Conservation (phyloP, 2,113 vertebrate genomes). For the Cephalopholis sonnerati region DNA sequence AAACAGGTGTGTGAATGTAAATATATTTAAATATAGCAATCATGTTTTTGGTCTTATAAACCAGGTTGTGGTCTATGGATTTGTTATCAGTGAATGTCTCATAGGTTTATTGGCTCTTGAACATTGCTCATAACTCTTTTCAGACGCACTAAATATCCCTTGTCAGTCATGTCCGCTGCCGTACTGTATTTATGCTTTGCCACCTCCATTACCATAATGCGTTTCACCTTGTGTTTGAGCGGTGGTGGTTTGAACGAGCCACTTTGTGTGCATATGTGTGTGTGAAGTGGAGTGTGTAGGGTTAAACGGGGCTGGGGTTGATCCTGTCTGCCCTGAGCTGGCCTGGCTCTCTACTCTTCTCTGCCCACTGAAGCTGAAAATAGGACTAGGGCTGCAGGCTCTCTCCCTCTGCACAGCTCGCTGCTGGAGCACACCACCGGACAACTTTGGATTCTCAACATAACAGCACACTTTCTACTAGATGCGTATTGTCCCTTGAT, state of each 20-base stretch:
- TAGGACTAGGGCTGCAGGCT: constrained; percentile 70
- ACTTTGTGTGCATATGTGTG: not conserved
- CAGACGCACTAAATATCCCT: not conserved
- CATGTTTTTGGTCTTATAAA: too few relatives aligned
- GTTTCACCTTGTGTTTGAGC: constrained; percentile 14
- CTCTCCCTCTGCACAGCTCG: constrained; percentile 54
- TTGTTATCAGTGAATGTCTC: not conserved
- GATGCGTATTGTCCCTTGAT: not conserved
- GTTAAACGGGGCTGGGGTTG: constrained; percentile 69
- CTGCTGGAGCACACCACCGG: constrained; percentile 31
- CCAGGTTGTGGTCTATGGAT: not conserved
- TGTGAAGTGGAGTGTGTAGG: constrained; percentile 39
- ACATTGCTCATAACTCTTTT: not conserved
- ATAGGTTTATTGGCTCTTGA: not conserved
- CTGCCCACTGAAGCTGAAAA: constrained; percentile 83
- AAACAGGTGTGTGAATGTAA: too few relatives aligned
- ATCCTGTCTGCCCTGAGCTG: constrained; percentile 68
- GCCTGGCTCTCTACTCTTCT: constrained; percentile 60
- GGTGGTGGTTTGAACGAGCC: not conserved
- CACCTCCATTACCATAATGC: not conserved
- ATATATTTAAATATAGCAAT: too few relatives aligned
- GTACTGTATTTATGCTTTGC: not conserved
- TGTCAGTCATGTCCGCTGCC: not conserved
- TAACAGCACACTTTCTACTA: constrained; percentile 33
- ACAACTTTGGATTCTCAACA: constrained; percentile 43